Evolutionary conservation across 2,888 invertebrate species (phyloP), one percentile per base, ranked within the genome.

Genomic region (Apodemia duryi): DNA sequence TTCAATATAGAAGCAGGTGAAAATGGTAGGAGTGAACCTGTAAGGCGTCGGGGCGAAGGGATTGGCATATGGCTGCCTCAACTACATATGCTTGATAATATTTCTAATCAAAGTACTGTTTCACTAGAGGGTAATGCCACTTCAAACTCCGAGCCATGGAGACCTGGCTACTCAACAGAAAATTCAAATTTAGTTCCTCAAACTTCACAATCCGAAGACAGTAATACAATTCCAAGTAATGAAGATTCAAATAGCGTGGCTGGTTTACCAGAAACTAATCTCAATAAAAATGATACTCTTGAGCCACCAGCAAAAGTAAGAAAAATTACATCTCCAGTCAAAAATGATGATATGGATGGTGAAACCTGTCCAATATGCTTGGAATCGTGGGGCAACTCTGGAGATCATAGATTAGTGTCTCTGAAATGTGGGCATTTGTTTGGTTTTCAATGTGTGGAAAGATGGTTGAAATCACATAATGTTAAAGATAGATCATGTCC

Each of bases 381-480:
- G 70, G 98, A 98, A 65, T 86, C 93, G 2, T 98, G 98, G 97
- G 96, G 96, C 4, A 97, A 95, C 79, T 94, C 95, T 0, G 98
- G 98, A 0, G 94, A 93, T 0, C 99, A 99, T 82, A 93, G 98
- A 64, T 86, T 98, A 2, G 95, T 96, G n/a, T 95, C 97, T 0
- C 86, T 99, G 9, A 95, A 95, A 77, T 99, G 99, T 83, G 99
- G 99, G 0, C 99, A 99, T 86, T 85, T 98, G 7, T 99, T 98
- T 84, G 99, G 99, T 0, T 86, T 94, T 0, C 92, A 93, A 28
- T 98, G 98, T 79, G 95, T 98, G 9, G 86, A 93, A 64, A 92
- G 94, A 49, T 98, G 97, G 97, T 82, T 97, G 6, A 90, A 86
- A 64, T 93, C 83, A 68, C 94, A 88, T 67, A 71, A 82, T 1